Percentiles rank a stretch among this genome's conserved stretches.
phyloP scores from a whole-genome alignment of 2,888 invertebrate species.

The Pollenia angustigena region DNA sequence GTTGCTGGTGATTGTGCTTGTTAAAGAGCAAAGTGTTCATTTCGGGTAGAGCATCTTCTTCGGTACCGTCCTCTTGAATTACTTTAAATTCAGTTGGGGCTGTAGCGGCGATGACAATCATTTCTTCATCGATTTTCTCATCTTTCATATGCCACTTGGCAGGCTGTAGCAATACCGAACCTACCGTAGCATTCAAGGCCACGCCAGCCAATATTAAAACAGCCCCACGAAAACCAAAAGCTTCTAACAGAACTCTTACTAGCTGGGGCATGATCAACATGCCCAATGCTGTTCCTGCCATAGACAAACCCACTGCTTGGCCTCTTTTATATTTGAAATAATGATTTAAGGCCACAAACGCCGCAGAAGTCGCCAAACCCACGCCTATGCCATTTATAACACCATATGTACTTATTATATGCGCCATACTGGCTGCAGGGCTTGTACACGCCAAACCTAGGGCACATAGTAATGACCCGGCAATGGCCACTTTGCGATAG shows the following conservation, averaged over 20 bases:
- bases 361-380: slow-evolving; percentile 90
- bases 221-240: slow-evolving; percentile 88
- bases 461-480: slow-evolving; percentile 88
- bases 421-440: slow-evolving; percentile 89
- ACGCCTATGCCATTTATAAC: slow-evolving; percentile 91
- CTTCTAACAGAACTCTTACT: slow-evolving; percentile 87
- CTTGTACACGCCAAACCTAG: slow-evolving; percentile 88
- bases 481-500: slow-evolving; percentile 89
- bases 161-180: slow-evolving; percentile 89
- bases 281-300: slow-evolving; percentile 92
- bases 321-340: slow-evolving; percentile 91
- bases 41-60: slow-evolving; percentile 85
- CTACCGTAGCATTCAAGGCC: slow-evolving; percentile 88
- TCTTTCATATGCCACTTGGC: slow-evolving; percentile 89
- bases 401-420: slow-evolving; percentile 90
- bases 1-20: slow-evolving; percentile 78
- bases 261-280: slow-evolving; percentile 92
- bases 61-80: slow-evolving; percentile 87
- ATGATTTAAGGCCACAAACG: slow-evolving; percentile 91
- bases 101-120: slow-evolving; percentile 79
- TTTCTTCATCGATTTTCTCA: slow-evolving; percentile 82
- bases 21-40: slow-evolving; percentile 83
- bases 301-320: slow-evolving; percentile 91
- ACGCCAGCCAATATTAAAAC: slow-evolving; percentile 88
- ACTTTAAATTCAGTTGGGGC: slow-evolving; percentile 87